Evolutionary conservation across 2,888 invertebrate genomes (phyloP), one percentile per base, ranked within the genome.

Genomic region (Eilema depressum): DNA sequence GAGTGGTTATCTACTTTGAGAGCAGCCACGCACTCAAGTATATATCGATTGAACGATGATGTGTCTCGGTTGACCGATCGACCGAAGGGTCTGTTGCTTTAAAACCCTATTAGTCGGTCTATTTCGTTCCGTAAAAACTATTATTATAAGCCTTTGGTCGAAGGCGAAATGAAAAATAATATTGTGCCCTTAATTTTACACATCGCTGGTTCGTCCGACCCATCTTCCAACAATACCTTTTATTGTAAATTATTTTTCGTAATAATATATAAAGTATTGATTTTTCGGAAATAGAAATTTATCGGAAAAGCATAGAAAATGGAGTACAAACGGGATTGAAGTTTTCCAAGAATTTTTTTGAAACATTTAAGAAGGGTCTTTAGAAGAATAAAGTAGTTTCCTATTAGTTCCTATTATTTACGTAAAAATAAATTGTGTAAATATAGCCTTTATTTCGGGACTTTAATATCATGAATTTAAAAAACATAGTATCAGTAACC

Each of bases 121-220:
- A 60, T 76, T 67, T 68, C 28, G 25, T 68, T 79, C 33, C 25
- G 47, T 59, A 60, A n/a, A 66, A n/a, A 66, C 20, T 28, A 25
- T 37, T 56, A 63, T 57, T 73, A 53, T 65, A 66, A 17, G 64
- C 33, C 28, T 61, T 57, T 28, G 68, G 68, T 63, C 77, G 20
- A 47, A 57, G 70, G 47, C 61, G 30, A 53, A 10, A 17, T n/a
- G n/a, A 8, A 30, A 30, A 59, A 71, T 68, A 68, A 62, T 65
- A 70, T 37, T 33, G 41, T 41, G 64, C 62, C 74, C 66, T 53
- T 69, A 61, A 74, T 77, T 80, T 74, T 63, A 77, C 75, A 68
- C 77, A 47, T 23, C 65, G 14, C 62, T 80, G 65, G 23, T 8
- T 75, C 75, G 69, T 73, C 17, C 17, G 26, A 59, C 59, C 25